These are phyloP conservation scores for Kradibia gibbosae DNA, from an alignment of 1,140 invertebrate genomes.

Conservation along the genomic window DNA sequence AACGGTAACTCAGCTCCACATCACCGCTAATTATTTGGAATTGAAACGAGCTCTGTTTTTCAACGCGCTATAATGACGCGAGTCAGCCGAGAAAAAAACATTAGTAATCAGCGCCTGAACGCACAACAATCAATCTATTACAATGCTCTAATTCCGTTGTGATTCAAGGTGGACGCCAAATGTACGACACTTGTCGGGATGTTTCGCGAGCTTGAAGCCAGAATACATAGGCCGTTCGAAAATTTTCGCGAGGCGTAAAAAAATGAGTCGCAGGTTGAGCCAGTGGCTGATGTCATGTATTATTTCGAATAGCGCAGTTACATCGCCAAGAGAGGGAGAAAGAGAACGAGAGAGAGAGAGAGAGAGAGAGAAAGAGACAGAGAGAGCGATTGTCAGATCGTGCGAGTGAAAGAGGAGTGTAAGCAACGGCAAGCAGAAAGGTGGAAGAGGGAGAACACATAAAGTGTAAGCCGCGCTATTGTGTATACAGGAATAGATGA, in stretches of 20 bases:
- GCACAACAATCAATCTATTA: neutral
- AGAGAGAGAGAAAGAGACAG: neutral
- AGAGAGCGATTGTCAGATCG: no score
- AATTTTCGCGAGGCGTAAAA: conserved; percentile 28
- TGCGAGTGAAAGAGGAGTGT: no score
- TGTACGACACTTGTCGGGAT: neutral
- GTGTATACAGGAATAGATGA: conserved; percentile 29
- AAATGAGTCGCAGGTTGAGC: conserved; percentile 5
- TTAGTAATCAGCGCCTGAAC: neutral
- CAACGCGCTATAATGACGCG: neutral
- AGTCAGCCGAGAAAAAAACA: neutral
- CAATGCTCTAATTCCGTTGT: neutral
- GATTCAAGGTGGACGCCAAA: neutral
- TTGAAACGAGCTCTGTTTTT: neutral
- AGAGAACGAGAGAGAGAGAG: neutral
- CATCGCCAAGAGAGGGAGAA: conserved; percentile 26
- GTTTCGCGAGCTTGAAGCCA: neutral
- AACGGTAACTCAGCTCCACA: neutral
- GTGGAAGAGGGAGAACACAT: neutral
- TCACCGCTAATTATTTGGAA: neutral
- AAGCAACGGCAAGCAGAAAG: neutral
- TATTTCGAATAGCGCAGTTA: conserved; percentile 35
- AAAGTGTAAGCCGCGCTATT: conserved; percentile 43
- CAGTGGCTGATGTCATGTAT: conserved; percentile 41
- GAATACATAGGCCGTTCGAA: conserved; percentile 10